Percentiles rank a stretch among this genome's conserved stretches.
Evolutionary conservation across 2,888 invertebrate genomes (phyloP).

Genomic region (Andricus quercusramuli): DNA sequence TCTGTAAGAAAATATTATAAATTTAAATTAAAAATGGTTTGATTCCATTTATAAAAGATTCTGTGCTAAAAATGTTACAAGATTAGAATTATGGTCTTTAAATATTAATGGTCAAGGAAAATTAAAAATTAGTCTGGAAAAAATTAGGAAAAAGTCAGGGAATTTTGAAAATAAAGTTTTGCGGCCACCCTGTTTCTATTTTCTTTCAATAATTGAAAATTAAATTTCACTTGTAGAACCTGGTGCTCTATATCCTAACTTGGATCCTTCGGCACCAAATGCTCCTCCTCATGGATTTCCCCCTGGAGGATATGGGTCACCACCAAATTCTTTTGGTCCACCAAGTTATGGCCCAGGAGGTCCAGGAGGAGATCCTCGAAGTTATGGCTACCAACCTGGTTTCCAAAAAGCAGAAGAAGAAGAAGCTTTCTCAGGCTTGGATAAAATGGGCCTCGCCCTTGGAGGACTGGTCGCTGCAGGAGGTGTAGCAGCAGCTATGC

Average conservation of each 20-base stretch:
- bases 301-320: conserved; percentile 64
- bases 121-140: no score
- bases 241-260: conserved; percentile 72
- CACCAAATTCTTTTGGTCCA: conserved; percentile 61
- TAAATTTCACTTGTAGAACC: conserved; percentile 62
- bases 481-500: conserved; percentile 74
- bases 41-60: no score
- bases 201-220: neutral
- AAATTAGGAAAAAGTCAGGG: no score
- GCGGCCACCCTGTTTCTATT: neutral
- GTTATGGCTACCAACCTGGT: conserved; percentile 66
- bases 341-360: neutral
- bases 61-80: no score
- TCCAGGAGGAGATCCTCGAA: conserved; percentile 46
- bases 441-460: conserved; percentile 74
- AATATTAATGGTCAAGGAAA: no score
- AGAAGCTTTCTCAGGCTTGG: conserved; percentile 67
- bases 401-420: conserved; percentile 69
- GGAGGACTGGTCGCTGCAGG: conserved; percentile 75
- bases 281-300: conserved; percentile 56
- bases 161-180: no score
- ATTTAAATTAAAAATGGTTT: no score
- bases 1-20: no score
- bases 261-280: conserved; percentile 61
- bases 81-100: no score